Conservation (phyloP, 2,888 invertebrate species). For the Dinocampus coccinellae region DNA sequence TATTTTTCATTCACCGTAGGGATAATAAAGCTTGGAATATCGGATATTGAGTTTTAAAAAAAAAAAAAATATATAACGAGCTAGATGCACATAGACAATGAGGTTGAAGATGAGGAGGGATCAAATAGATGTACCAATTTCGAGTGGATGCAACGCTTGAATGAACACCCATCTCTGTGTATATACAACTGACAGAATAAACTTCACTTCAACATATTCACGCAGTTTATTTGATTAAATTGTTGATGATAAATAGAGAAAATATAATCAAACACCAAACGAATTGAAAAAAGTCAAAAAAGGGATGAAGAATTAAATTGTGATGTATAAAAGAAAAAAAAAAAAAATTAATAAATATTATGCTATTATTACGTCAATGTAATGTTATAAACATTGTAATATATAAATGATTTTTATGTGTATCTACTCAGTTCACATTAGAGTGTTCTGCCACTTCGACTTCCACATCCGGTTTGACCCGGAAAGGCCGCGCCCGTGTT, state of each 20-base stretch:
- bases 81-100: slow-evolving; percentile 4
- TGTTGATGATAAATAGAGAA: background rate
- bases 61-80: slow-evolving; percentile 8
- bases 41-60: background rate
- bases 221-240: background rate
- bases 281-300: background rate
- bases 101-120: background rate
- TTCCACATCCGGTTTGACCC: slow-evolving; percentile 61
- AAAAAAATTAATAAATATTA: too few relatives aligned
- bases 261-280: background rate
- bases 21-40: slow-evolving; percentile 25
- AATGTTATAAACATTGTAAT: background rate
- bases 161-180: background rate
- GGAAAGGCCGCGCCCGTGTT: slow-evolving; percentile 66
- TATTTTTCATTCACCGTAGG: slow-evolving; percentile 2
- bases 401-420: background rate
- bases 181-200: slow-evolving; percentile 9
- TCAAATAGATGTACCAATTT: slow-evolving; percentile 1
- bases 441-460: slow-evolving; percentile 33
- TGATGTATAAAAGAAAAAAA: too few relatives aligned
- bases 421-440: slow-evolving; percentile 14
- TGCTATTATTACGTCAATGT: background rate
- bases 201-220: slow-evolving; percentile 6
- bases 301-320: background rate
- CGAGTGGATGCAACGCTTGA: background rate